Percentiles rank a stretch among this genome's conserved stretches.
These are phyloP conservation scores for Eclectus roratus DNA, from an alignment of 2,113 vertebrate species.

Conservation along the genomic window DNA sequence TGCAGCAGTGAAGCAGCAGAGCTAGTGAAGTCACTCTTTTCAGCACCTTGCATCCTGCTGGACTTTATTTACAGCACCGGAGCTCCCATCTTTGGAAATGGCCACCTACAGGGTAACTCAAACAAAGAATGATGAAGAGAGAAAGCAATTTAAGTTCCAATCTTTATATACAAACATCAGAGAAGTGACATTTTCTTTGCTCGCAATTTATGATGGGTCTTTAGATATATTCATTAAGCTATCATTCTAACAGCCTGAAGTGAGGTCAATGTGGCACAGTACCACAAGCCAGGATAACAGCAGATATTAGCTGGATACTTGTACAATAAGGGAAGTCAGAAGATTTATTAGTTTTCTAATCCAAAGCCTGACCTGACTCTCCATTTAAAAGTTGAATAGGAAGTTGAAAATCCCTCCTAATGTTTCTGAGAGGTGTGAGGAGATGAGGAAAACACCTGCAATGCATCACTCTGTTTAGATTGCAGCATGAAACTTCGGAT, in stretches of 20 bases:
- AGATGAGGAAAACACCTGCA: constrained; percentile 83
- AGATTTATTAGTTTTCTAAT: constrained; percentile 79
- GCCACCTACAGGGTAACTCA: constrained; percentile 58
- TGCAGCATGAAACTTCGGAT: constrained; percentile 67
- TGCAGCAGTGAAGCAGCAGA: constrained; percentile 37
- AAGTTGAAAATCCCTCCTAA: constrained; percentile 80
- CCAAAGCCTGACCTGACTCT: constrained; percentile 78
- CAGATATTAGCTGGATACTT: constrained; percentile 17
- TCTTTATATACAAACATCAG: constrained; percentile 72
- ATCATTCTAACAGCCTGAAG: constrained; percentile 52
- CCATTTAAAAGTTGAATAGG: constrained; percentile 79
- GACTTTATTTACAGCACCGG: constrained; percentile 45
- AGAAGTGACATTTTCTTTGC: constrained; percentile 50
- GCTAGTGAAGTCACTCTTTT: constrained; percentile 66
- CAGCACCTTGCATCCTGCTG: constrained; percentile 69
- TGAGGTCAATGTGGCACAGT: neutral
- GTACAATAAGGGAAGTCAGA: constrained; percentile 44
- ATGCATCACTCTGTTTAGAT: constrained; percentile 84
- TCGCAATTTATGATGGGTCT: constrained; percentile 62
- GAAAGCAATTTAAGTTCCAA: constrained; percentile 33
- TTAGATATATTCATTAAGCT: constrained; percentile 63
- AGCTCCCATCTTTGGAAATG: constrained; percentile 13
- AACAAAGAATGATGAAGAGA: constrained; percentile 60
- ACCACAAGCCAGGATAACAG: neutral
- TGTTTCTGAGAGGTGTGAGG: constrained; percentile 81